Evolutionary conservation across 2,113 vertebrate genomes (phyloP).

Genomic region (Pseudonaja textilis): DNA sequence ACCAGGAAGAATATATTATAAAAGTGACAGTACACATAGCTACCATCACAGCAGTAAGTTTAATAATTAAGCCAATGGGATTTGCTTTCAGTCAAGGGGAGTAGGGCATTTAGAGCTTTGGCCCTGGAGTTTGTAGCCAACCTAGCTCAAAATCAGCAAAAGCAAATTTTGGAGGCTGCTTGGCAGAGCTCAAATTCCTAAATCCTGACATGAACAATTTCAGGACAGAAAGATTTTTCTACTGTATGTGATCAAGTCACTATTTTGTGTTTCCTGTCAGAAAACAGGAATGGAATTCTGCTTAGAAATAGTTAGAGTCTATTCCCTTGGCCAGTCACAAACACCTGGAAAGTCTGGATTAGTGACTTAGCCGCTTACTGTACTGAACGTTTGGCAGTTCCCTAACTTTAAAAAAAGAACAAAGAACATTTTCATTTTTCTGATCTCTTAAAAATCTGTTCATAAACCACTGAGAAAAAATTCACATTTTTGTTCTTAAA

Average conservation of each 20-base stretch:
- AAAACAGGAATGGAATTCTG: not conserved
- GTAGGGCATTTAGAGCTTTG: conserved; percentile 54
- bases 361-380: not conserved
- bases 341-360: not conserved
- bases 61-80: conserved; percentile 61
- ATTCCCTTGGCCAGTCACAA: not conserved
- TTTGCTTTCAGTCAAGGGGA: conserved; percentile 47
- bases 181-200: not conserved
- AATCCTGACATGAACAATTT: not conserved
- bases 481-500: not conserved
- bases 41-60: conserved; percentile 38
- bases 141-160: conserved; percentile 34
- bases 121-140: conserved; percentile 56
- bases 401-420: not conserved
- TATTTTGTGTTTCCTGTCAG: not conserved
- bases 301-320: not conserved
- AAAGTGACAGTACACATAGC: conserved; percentile 43
- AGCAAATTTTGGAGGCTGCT: not conserved
- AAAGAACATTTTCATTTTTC: not conserved
- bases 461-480: not conserved
- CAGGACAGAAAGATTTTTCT: not conserved
- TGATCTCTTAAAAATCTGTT: not conserved
- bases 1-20: conserved; percentile 55
- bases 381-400: not conserved
- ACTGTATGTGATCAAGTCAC: not conserved